Evolutionary conservation across 2,113 vertebrate species (phyloP).

Genomic region (Cynopterus brachyotis): DNA sequence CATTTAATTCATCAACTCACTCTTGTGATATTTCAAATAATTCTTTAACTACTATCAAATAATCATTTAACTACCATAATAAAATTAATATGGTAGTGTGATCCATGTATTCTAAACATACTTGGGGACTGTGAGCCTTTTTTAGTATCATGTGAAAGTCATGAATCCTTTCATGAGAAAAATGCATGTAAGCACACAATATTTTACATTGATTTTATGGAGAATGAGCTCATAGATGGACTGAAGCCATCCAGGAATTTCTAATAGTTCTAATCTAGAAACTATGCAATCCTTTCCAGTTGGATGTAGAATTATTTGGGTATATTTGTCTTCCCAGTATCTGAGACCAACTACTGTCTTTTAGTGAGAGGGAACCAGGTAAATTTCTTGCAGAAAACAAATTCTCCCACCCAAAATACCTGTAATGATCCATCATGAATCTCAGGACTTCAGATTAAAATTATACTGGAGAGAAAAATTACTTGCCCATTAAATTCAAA

Average conservation of each 20-base stretch:
- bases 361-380: background rate
- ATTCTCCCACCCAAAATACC: background rate
- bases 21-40: background rate
- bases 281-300: background rate
- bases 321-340: background rate
- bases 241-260: background rate
- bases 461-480: background rate
- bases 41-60: constrained; percentile 1
- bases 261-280: constrained; percentile 9
- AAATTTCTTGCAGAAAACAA: background rate
- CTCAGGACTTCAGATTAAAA: background rate
- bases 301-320: background rate
- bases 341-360: background rate
- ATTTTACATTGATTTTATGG: background rate
- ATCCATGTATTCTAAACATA: background rate
- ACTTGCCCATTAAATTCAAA: constrained; percentile 35
- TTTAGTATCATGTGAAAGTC: background rate
- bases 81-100: background rate
- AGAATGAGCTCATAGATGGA: background rate
- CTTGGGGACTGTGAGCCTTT: background rate
- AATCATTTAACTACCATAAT: background rate
- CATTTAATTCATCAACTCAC: background rate
- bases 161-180: constrained; percentile 22
- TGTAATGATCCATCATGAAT: background rate
- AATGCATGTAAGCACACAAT: background rate